Base-by-base conservation (phyloP, 2,113 vertebrate species). In the Callipepla californica region DNA sequence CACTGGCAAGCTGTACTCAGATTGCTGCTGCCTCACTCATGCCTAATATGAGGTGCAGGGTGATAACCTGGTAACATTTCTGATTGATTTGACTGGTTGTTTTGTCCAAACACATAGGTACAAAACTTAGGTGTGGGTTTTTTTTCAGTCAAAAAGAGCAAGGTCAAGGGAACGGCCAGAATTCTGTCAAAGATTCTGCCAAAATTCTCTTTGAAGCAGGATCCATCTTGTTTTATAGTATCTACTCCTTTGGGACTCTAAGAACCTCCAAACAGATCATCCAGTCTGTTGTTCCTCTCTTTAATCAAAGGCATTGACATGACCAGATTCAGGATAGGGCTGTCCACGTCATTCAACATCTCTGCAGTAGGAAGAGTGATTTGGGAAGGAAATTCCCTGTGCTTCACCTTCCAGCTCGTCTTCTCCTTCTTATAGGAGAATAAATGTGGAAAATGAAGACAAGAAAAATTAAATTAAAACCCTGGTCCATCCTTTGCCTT, bases 41-140 rank as follows among this genome's bases (percentile, higher is more conserved):
- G 22, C 28, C 25, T 76, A 42, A 65, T 25, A 21, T 32, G 30
- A 59, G 36, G 77, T 92, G 20, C 1, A 2, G 2, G 1, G 15
- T 73, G 62, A 53, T 65, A 61, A 44, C 19, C 7, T 69, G 28
- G 18, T 18, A 63, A 79, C 36, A 53, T 59, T 44, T 85, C 3
- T 72, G 34, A 82, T 94, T 92, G 19, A 61, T 70, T 44, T 92
- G 53, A 47, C 28, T 83, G 23, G 51, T 70, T 45, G 40, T 62
- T 88, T 84, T 58, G 25, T 53, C 63, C n/a, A 30, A 88, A 34
- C 19, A 11, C 47, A 2, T 44, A 20, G 12, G 14, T 72, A 34
- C 19, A 75, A 20, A 30, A 65, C 4, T 19, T 57, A 10, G 28
- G 17, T 30, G 30, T 28, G 30, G 16, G 38, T 30, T 3, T 26